Evolutionary conservation across 2,113 vertebrate genomes (phyloP), one percentile per base, ranked within the genome.

Genomic region (Oncorhynchus mykiss): DNA sequence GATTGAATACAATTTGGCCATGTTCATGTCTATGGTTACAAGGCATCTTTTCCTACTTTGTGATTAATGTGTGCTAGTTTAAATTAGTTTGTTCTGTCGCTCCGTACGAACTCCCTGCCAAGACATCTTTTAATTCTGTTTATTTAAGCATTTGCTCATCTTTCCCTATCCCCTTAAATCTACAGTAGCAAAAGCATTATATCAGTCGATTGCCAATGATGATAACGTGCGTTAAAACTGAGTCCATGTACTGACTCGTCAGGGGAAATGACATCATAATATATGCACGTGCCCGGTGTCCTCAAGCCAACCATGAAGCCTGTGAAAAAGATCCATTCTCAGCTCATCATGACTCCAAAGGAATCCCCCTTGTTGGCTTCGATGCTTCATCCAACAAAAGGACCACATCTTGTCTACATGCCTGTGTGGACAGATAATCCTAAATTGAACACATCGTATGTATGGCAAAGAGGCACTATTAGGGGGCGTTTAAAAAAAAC

Each of bases 251-350:
- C 16, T 29, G 25, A 34, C 4, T 67, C 66, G 16, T 18, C 66
- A 67, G 27, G 29, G 29, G 66, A 67, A 67, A 67, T 67, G 14
- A 67, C 65, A 67, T 67, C 25, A 31, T 27, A 54, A 54, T 54
- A 18, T 54, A 54, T 3, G 14, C 25, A 0, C 12, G 6, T 13
- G 6, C 16, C 5, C 6, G 2, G 66, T 31, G 29, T 67, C 67
- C 31, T 39, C n/a, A 62, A 62, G n/a, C 59, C 59, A 20, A 22
- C 8, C 59, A 62, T 62, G n/a, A 62, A 20, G 59, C 67, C 67
- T 68, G 14, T 39, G 31, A 39, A 18, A 20, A 16, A 20, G 67
- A 68, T 39, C 29, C 27, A 39, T 34, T 68, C 29, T 20, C 67
- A n/a, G 31, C 67, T 68, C 67, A n/a, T 67, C 66, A 18, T 4